These are phyloP conservation scores for Dermatemys mawii DNA, from an alignment of 2,113 vertebrate species.

Conservation along the genomic window DNA sequence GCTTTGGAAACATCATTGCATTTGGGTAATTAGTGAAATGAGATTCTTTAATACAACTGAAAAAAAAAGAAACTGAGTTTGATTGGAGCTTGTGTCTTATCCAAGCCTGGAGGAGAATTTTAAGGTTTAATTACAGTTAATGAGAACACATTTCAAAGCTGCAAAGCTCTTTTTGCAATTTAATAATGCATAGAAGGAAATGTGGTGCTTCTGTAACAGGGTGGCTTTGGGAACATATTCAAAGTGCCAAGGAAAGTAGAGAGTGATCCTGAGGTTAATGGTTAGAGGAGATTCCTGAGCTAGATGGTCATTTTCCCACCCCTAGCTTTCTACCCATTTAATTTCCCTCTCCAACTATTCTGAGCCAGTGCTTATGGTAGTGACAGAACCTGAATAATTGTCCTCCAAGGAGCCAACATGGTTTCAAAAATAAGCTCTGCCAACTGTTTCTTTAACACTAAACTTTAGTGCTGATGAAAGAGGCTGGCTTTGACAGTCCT, in stretches of 20 bases:
- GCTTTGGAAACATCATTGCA: constrained; percentile 43
- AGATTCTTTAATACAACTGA: constrained; percentile 17
- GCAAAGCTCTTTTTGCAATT: constrained; percentile 47
- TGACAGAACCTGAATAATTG: constrained; percentile 15
- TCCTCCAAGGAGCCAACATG: not conserved
- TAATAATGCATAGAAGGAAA: constrained; percentile 52
- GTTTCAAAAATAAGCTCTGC: not conserved
- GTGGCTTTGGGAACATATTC: constrained; percentile 23
- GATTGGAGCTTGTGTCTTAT: constrained; percentile 32
- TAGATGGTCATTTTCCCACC: not conserved
- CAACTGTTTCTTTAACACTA: not conserved
- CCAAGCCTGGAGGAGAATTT: constrained; percentile 64
- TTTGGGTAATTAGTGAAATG: constrained; percentile 45
- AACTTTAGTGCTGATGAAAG: not conserved
- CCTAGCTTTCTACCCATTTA: not conserved
- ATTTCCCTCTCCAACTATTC: not conserved
- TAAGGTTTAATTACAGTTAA: constrained; percentile 74
- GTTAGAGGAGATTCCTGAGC: not conserved
- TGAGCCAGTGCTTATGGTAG: not conserved
- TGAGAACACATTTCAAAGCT: constrained; percentile 61
- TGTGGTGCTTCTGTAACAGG: not conserved
- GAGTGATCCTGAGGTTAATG: constrained; percentile 11
- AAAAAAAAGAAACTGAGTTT: not conserved
- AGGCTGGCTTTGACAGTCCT: not conserved
- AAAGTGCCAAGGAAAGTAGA: constrained; percentile 21